Evolutionary conservation across 2,888 invertebrate genomes (phyloP).

Genomic region (Zootermopsis nevadensis): DNA sequence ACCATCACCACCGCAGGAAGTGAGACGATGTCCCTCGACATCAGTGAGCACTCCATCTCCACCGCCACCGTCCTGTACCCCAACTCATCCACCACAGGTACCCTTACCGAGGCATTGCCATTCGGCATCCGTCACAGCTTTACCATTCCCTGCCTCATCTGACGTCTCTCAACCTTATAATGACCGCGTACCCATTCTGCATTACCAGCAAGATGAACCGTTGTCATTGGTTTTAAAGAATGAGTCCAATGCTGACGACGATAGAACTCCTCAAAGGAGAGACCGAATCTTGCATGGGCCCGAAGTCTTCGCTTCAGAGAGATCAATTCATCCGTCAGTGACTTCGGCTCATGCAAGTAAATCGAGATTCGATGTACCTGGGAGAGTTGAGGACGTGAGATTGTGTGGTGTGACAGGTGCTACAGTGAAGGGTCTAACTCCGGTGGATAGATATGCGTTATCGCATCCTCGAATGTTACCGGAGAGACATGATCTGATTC

Average conservation of each 20-base stretch:
- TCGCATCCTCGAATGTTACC: not conserved
- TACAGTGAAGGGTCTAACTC: not conserved
- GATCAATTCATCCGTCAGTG: not conserved
- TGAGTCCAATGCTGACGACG: not conserved
- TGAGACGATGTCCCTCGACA: constrained; percentile 56
- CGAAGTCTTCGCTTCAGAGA: not conserved
- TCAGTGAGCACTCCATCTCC: constrained; percentile 44
- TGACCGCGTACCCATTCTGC: constrained; percentile 44
- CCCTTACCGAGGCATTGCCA: constrained; percentile 46
- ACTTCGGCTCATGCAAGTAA: not conserved
- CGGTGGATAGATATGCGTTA: not conserved
- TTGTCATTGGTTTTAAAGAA: constrained; percentile 52
- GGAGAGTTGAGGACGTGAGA: not conserved
- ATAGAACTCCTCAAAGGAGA: not conserved
- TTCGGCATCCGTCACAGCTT: constrained; percentile 56
- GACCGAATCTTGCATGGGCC: not conserved
- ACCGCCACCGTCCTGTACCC: not conserved
- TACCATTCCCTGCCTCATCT: constrained; percentile 53
- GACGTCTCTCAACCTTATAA: constrained; percentile 19
- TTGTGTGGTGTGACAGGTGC: not conserved
- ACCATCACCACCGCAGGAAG: constrained; percentile 34
- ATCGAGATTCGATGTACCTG: not conserved
- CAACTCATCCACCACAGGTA: not conserved
- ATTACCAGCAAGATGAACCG: constrained; percentile 53
- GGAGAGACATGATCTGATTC: not conserved